A percentile compares a stretch with the other conserved stretches of the same genome.
Evolutionary conservation across 2,797 vertebrate genomes (phyloP).

Genomic region (Loris lydekkerianus): DNA sequence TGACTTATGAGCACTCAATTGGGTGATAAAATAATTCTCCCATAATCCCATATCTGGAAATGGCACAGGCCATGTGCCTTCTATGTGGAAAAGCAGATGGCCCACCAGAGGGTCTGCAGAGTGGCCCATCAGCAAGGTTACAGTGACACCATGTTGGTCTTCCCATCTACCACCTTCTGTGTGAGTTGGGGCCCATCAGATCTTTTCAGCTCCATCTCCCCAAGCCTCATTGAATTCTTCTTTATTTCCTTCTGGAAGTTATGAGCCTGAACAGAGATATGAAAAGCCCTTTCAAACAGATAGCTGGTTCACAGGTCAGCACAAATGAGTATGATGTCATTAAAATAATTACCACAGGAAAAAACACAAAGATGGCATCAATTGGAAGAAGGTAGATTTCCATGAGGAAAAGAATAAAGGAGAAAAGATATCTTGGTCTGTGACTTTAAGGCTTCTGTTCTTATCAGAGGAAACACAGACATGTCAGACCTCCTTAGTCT

Average conservation of each 20-base stretch:
- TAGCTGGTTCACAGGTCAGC: background rate
- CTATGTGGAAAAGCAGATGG: background rate
- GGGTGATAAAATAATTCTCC: background rate
- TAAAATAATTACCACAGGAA: background rate
- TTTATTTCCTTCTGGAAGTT: background rate
- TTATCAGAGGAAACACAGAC: background rate
- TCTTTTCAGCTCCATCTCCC: background rate
- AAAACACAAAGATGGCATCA: background rate
- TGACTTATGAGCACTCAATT: background rate
- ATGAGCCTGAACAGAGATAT: background rate
- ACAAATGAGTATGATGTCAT: background rate
- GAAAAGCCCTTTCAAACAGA: slow-evolving; percentile 14
- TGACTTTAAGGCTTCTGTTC: background rate
- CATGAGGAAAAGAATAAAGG: background rate
- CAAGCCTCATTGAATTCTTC: background rate
- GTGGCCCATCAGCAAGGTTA: background rate
- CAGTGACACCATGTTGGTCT: background rate
- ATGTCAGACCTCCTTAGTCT: background rate
- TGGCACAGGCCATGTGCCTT: background rate
- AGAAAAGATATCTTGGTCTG: background rate
- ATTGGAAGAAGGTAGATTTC: background rate
- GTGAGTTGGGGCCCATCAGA: background rate
- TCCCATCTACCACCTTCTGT: background rate
- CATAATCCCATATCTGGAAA: background rate
- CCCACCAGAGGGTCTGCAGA: background rate